phyloP scores from a whole-genome alignment of 2,888 invertebrate genomes.

The Ennomos quercinarius region DNA sequence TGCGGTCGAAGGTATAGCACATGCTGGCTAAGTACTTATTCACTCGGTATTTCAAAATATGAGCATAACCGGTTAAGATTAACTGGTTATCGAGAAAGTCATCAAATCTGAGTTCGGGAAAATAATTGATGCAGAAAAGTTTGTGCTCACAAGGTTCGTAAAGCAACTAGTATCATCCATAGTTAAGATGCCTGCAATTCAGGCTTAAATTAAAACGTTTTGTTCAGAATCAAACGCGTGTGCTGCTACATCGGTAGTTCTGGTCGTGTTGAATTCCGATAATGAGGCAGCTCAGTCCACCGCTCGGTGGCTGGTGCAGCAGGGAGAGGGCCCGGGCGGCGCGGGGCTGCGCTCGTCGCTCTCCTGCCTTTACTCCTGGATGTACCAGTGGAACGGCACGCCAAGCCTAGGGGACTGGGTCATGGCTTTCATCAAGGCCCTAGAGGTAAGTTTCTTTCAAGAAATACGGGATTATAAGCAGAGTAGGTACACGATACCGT shows the following conservation, averaged over 20 bases:
- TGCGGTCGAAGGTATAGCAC: too few relatives aligned
- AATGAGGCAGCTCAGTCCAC: conserved; percentile 58
- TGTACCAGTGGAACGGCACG: conserved; percentile 86
- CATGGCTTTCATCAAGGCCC: conserved; percentile 87
- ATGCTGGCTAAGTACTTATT: too few relatives aligned
- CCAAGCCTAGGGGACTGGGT: conserved; percentile 88
- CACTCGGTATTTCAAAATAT: too few relatives aligned
- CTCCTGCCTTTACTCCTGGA: conserved; percentile 88
- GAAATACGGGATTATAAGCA: not conserved
- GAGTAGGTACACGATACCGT: too few relatives aligned
- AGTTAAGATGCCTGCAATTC: not conserved
- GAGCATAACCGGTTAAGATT: too few relatives aligned
- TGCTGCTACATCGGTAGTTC: conserved; percentile 86
- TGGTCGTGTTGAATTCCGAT: conserved; percentile 82
- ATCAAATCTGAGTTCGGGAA: too few relatives aligned
- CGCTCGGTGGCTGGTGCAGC: conserved; percentile 73
- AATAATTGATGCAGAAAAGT: too few relatives aligned
- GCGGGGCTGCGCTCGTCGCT: conserved; percentile 87
- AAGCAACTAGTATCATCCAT: too few relatives aligned
- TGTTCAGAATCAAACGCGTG: conserved; percentile 76
- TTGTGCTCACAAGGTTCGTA: too few relatives aligned
- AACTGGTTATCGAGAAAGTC: too few relatives aligned
- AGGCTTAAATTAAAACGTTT: not conserved
- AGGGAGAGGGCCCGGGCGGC: conserved; percentile 71
- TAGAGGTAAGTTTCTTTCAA: conserved; percentile 73